Conservation (phyloP, 2,797 vertebrate species). For the Clarias platycephalus region DNA sequence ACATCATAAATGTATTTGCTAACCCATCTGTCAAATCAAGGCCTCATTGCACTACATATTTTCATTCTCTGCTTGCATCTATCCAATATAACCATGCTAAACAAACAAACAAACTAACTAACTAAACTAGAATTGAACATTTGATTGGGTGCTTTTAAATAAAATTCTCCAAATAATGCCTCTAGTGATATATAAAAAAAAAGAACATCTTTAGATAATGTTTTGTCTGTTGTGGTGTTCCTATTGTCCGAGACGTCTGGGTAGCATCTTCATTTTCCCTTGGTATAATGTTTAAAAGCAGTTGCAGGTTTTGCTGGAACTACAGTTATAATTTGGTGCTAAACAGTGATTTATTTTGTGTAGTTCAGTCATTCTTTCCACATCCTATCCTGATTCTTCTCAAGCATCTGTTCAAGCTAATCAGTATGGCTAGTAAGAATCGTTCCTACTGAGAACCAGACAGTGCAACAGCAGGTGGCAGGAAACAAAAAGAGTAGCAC, state of each 20-base stretch:
- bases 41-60: background rate
- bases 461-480: background rate
- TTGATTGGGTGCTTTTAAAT: background rate
- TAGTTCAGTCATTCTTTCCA: background rate
- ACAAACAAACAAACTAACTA: background rate
- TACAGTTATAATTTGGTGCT: background rate
- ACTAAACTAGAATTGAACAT: too few relatives aligned
- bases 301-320: background rate
- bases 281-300: background rate
- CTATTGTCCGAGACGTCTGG: background rate
- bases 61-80: background rate
- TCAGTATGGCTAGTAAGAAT: background rate
- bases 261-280: background rate
- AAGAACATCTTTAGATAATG: background rate
- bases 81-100: background rate
- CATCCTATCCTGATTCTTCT: background rate
- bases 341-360: background rate
- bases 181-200: background rate
- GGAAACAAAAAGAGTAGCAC: background rate
- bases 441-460: background rate
- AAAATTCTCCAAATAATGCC: background rate
- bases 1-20: background rate
- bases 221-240: background rate
- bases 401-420: background rate
- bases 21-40: background rate